Percentiles rank a stretch among this genome's conserved stretches.
Evolutionary conservation across 2,113 vertebrate species (phyloP).

Genomic region (Casuarius casuarius): DNA sequence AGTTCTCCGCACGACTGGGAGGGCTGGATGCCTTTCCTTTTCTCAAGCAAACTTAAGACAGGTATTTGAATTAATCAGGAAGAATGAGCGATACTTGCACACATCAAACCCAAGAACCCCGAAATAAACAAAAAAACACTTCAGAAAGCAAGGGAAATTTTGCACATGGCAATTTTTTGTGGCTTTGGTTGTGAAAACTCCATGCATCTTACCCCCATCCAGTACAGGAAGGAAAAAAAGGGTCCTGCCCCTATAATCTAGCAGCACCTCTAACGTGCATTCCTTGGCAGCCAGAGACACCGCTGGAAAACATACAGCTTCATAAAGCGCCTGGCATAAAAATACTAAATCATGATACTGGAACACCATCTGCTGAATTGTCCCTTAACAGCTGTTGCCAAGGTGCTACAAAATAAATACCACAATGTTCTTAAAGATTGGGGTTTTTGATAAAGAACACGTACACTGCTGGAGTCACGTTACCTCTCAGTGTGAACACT

Average conservation of each 20-base stretch:
- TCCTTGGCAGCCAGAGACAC: background rate
- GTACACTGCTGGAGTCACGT: background rate
- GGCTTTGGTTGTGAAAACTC: background rate
- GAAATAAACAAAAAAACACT: background rate
- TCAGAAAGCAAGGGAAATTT: background rate
- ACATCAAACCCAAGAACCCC: background rate
- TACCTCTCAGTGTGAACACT: background rate
- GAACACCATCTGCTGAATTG: too few species aligned
- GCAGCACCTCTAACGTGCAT: fast-evolving
- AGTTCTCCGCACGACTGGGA: background rate
- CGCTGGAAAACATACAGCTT: background rate
- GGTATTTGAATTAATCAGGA: background rate
- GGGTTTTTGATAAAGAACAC: background rate
- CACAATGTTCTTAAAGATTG: background rate
- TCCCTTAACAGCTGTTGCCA: background rate
- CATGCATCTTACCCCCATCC: background rate
- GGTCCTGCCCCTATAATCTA: background rate
- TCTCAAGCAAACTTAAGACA: background rate
- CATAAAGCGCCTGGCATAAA: background rate
- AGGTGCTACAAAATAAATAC: background rate
- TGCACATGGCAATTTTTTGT: background rate
- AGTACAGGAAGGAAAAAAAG: background rate
- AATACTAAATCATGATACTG: background rate
- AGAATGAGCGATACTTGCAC: background rate
- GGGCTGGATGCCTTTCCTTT: background rate